phyloP scores from a whole-genome alignment of 2,797 vertebrate genomes.

The Euthynnus affinis region DNA sequence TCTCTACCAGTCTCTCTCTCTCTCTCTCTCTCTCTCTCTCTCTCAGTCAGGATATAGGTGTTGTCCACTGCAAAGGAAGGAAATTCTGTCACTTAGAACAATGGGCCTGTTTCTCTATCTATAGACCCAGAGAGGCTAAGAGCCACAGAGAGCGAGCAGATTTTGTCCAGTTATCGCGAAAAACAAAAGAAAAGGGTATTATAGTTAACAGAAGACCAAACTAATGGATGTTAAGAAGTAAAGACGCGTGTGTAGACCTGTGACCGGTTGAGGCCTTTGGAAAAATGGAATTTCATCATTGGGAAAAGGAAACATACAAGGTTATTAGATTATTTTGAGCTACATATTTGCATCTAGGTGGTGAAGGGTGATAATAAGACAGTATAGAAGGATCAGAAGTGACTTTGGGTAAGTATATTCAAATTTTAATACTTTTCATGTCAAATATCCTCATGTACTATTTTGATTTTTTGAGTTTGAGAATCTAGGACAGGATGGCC shows the following conservation, averaged over 20 bases:
- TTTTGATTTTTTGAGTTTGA: slow-evolving; percentile 3
- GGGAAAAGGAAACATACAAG: slow-evolving; percentile 41
- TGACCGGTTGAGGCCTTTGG: slow-evolving; percentile 27
- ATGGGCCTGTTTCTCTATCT: slow-evolving; percentile 90
- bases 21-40: slow-evolving; percentile 61
- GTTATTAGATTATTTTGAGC: slow-evolving; percentile 53
- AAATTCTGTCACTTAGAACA: slow-evolving; percentile 92
- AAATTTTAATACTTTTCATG: slow-evolving; percentile 11
- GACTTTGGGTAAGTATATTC: slow-evolving; percentile 76
- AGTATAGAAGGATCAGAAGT: slow-evolving; percentile 48
- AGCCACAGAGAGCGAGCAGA: slow-evolving; percentile 67
- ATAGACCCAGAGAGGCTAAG: slow-evolving; percentile 83
- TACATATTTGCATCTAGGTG: slow-evolving; percentile 46
- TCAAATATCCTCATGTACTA: neutral
- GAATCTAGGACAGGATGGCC: neutral
- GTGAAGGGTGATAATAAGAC: slow-evolving; percentile 31
- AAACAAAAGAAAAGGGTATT: slow-evolving; percentile 41
- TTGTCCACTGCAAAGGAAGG: slow-evolving; percentile 90
- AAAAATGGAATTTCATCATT: slow-evolving; percentile 74
- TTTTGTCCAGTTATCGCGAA: slow-evolving; percentile 40
- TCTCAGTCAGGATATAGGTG: slow-evolving; percentile 90
- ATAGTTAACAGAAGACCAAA: slow-evolving; percentile 24
- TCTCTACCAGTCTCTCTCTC: slow-evolving; percentile 67
- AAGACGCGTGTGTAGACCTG: slow-evolving; percentile 24
- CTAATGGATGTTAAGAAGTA: slow-evolving; percentile 31